Evolutionary conservation across 2,113 vertebrate species (phyloP).

Genomic region (Numida meleagris): DNA sequence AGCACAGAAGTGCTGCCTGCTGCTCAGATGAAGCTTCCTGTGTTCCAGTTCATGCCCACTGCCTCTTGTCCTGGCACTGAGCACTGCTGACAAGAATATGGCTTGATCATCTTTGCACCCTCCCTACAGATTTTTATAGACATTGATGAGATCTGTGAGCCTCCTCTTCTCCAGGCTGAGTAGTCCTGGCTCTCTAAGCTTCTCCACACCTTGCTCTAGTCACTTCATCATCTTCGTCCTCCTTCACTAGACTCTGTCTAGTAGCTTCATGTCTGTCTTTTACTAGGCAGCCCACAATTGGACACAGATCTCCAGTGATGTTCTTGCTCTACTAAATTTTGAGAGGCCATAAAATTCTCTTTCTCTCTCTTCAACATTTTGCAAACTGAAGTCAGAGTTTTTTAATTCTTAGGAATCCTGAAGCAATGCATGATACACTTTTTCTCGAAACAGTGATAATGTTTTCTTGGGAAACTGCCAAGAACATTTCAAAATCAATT

Average conservation of each 20-base stretch:
- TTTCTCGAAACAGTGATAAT: constrained; percentile 35
- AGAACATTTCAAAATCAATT: constrained; percentile 64
- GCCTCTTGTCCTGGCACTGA: not conserved
- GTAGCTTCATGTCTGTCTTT: not conserved
- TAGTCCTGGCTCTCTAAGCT: not conserved
- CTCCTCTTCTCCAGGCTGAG: not conserved
- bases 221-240: not conserved
- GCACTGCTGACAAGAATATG: not conserved
- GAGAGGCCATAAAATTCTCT: not conserved
- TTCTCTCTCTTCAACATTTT: not conserved
- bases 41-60: not conserved
- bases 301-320: not conserved
- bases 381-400: not conserved
- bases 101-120: not conserved
- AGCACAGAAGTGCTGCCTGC: not conserved
- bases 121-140: not conserved
- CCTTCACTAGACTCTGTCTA: not conserved
- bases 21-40: not conserved
- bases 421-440: not conserved
- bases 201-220: not conserved
- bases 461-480: constrained; percentile 43
- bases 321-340: not conserved
- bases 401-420: not conserved
- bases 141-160: not conserved
- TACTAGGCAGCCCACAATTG: not conserved